Evolutionary conservation across 1,140 invertebrate species (phyloP).

Genomic region (Spodoptera litura): DNA sequence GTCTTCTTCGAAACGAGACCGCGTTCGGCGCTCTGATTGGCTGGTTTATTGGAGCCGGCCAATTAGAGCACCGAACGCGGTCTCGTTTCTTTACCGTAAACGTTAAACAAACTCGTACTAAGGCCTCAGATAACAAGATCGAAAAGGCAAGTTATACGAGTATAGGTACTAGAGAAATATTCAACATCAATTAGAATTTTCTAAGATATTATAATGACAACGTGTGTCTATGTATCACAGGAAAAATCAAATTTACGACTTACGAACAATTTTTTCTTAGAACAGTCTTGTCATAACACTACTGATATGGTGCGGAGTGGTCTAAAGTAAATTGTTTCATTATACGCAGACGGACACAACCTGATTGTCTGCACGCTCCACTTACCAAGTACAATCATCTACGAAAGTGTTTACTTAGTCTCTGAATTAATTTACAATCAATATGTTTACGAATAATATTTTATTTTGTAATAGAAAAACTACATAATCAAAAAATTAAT

Average conservation of each 20-base stretch:
- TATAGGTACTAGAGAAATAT: too few relatives aligned
- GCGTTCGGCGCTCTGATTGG: too few relatives aligned
- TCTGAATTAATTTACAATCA: neutral
- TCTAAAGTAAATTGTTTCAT: slow-evolving; percentile 60
- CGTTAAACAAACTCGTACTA: too few relatives aligned
- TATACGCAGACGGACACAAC: slow-evolving; percentile 55
- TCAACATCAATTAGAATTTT: neutral
- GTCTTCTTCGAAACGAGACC: too few relatives aligned
- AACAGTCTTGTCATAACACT: slow-evolving; percentile 13
- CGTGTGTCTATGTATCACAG: neutral
- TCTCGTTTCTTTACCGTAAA: too few relatives aligned
- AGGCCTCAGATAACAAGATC: too few relatives aligned
- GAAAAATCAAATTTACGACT: neutral
- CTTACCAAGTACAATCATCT: slow-evolving; percentile 54
- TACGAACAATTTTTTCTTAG: neutral
- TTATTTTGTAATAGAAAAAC: neutral
- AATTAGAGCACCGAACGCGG: too few relatives aligned
- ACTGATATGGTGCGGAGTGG: slow-evolving; percentile 23
- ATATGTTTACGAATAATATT: neutral
- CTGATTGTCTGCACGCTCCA: slow-evolving; percentile 62
- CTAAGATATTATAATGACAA: neutral
- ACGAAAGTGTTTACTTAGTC: slow-evolving; percentile 35
- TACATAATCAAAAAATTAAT: too few relatives aligned
- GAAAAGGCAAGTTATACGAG: too few relatives aligned
- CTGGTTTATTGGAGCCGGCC: too few relatives aligned